Conservation (phyloP, 2,888 invertebrate genomes). For the Helobdella robusta region DNA sequence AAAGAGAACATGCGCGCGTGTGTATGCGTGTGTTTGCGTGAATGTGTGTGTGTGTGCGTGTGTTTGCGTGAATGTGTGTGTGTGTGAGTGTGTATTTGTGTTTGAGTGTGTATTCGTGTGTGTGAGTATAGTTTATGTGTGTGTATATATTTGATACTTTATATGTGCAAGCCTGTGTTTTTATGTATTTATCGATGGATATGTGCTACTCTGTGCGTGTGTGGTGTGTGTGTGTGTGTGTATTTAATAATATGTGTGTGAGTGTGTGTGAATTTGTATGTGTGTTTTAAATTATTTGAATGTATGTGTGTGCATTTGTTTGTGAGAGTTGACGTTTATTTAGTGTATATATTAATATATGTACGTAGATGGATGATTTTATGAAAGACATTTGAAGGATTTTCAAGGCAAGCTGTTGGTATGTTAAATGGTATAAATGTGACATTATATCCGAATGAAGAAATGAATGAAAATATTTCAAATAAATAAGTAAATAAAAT, state of each 20-base stretch:
- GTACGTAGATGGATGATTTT: neutral
- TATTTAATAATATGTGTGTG: neutral
- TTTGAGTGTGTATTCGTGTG: neutral
- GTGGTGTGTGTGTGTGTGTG: neutral
- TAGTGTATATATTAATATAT: neutral
- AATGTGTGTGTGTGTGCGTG: slow-evolving; percentile 6
- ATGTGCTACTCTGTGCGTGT: neutral
- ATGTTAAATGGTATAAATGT: too few species aligned
- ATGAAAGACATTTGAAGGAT: too few species aligned
- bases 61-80: neutral
- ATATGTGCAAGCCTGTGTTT: neutral
- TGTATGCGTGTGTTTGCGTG: slow-evolving; percentile 12
- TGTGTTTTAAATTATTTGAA: neutral
- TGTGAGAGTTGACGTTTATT: too few species aligned
- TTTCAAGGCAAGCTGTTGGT: too few species aligned
- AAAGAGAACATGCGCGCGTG: slow-evolving; percentile 7
- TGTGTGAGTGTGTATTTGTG: neutral
- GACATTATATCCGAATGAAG: neutral
- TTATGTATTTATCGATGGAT: neutral
- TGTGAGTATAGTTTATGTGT: neutral
- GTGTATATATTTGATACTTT: neutral
- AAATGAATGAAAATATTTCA: neutral
- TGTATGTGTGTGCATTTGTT: too few species aligned
- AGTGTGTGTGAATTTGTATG: neutral
- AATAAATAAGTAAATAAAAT: neutral